phyloP scores from a whole-genome alignment of 37 sponge, comb jelly and placozoan genomes.

The Axinella damicornis region DNA sequence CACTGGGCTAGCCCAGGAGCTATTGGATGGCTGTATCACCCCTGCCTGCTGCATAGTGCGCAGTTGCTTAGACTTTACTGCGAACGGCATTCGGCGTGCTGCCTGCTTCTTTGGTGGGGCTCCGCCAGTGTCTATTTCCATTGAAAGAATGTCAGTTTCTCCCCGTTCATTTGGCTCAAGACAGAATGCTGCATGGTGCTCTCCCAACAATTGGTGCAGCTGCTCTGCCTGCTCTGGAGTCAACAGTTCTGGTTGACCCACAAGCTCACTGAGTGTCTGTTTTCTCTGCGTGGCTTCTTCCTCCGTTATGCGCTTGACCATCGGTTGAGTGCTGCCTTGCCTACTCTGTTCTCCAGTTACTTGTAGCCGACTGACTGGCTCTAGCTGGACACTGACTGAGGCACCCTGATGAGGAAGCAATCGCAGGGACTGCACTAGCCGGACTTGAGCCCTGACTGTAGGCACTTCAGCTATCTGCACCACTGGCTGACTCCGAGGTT shows the following conservation, averaged over 20 bases:
- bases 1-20: no score
- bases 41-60: no score
- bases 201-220: not conserved
- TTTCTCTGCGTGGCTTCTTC: no score
- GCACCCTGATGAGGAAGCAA: conserved; percentile 15
- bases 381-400: not conserved
- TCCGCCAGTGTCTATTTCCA: not conserved
- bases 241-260: not conserved
- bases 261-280: not conserved
- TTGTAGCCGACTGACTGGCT: not conserved
- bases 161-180: not conserved
- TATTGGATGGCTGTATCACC: no score
- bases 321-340: not conserved
- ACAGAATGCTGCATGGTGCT: not conserved
- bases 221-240: not conserved
- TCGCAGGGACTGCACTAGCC: not conserved
- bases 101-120: not conserved
- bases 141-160: conserved; percentile 16
- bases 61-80: no score
- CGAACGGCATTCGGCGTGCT: no score
- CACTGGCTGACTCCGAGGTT: no score
- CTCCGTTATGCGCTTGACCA: no score
- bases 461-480: not conserved
- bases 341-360: not conserved
- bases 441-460: not conserved